Conservation (phyloP, 2,888 invertebrate genomes). For the Habrosyne pyritoides region DNA sequence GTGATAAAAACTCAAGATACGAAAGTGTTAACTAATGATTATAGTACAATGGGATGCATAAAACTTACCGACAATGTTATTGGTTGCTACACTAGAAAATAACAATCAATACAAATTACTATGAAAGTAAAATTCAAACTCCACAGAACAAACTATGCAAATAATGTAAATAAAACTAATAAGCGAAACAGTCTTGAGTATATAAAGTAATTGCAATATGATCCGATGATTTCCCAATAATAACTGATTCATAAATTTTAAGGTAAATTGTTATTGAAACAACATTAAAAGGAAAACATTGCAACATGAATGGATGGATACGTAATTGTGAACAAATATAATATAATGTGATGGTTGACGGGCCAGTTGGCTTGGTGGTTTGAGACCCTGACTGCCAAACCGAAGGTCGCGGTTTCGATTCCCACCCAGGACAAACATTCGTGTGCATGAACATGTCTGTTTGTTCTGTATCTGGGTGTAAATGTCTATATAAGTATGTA, state of each 20-base stretch:
- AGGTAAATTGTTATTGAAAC: not conserved
- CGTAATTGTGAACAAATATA: not conserved
- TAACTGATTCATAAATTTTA: not conserved
- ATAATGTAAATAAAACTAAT: not conserved
- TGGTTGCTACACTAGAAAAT: too few species aligned
- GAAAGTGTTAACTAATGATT: conserved; percentile 1
- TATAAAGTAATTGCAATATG: not conserved
- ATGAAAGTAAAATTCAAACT: too few species aligned
- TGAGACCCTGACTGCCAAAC: too few species aligned
- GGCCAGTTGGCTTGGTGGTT: too few species aligned
- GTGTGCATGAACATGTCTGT: too few species aligned
- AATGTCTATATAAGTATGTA: too few species aligned
- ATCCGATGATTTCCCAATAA: too few species aligned
- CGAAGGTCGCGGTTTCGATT: too few species aligned
- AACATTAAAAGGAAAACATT: not conserved
- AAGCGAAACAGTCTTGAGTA: not conserved
- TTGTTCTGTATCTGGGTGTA: too few species aligned
- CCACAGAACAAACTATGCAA: not conserved
- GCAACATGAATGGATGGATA: not conserved
- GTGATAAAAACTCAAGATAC: not conserved
- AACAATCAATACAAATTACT: too few species aligned
- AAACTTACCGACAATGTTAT: conserved; percentile 12
- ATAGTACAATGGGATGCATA: conserved; percentile 22
- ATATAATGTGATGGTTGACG: not conserved
- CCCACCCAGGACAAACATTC: too few species aligned